Evolutionary conservation across 2,113 vertebrate species (phyloP).

Genomic region (Tachycineta bicolor): DNA sequence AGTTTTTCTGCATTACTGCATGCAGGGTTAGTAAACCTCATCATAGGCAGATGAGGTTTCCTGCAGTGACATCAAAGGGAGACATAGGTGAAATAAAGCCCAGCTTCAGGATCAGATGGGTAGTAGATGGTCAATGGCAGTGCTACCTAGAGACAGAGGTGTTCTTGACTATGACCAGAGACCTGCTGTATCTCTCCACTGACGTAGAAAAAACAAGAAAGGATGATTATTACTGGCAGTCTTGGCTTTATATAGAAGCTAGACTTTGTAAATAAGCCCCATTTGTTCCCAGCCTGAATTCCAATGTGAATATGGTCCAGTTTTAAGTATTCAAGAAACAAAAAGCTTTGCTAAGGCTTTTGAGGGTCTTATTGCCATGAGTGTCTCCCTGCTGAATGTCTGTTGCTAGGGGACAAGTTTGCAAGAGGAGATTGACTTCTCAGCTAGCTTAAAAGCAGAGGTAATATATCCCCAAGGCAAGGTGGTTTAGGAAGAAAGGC

Average conservation of each 20-base stretch:
- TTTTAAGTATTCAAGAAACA: background rate
- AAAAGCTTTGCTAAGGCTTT: background rate
- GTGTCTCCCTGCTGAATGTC: constrained; percentile 1
- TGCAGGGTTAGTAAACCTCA: background rate
- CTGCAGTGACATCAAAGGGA: background rate
- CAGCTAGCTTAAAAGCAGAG: constrained; percentile 47
- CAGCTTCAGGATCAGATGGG: background rate
- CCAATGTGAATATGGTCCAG: background rate
- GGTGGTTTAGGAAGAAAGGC: constrained; percentile 53
- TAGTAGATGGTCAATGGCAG: no score
- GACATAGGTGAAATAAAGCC: background rate
- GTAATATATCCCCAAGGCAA: constrained; percentile 58
- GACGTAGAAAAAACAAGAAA: background rate
- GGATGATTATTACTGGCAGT: background rate
- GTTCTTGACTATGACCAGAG: background rate
- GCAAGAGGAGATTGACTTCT: constrained; percentile 34
- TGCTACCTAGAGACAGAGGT: background rate
- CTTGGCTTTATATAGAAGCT: background rate
- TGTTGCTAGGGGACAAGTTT: constrained; percentile 35
- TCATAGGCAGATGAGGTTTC: background rate
- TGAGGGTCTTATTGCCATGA: background rate
- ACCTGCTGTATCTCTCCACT: background rate
- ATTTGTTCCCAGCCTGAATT: background rate
- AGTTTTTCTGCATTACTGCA: background rate
- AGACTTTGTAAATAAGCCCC: background rate